phyloP scores from a whole-genome alignment of 2,888 invertebrate species.

The Harpalus rubripes region DNA sequence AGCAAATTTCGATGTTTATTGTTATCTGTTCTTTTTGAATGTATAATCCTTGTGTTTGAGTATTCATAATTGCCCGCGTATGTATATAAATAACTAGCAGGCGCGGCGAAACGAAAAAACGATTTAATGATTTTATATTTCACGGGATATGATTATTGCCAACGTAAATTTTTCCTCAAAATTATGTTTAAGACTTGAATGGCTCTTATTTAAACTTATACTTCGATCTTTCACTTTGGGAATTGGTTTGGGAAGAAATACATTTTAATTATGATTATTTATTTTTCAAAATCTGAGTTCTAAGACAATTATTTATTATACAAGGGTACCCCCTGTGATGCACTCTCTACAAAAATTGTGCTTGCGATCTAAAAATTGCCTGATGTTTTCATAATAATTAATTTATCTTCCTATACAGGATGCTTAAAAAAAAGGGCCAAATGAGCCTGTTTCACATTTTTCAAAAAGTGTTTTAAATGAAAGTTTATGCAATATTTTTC shows the following conservation, averaged over 20 bases:
- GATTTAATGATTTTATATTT: slow-evolving; percentile 65
- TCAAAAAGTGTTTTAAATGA: no score
- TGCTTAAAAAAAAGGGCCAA: no score
- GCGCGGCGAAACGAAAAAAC: slow-evolving; percentile 48
- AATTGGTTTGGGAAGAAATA: neutral
- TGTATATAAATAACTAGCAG: slow-evolving; percentile 56
- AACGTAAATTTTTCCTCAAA: slow-evolving; percentile 56
- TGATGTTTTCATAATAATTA: no score
- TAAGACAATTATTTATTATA: no score
- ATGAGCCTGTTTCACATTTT: no score
- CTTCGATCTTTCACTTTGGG: neutral
- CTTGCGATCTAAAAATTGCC: no score
- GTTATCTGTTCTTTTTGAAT: slow-evolving; percentile 55
- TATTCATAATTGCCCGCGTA: slow-evolving; percentile 61
- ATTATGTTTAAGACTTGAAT: slow-evolving; percentile 50
- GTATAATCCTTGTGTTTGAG: slow-evolving; percentile 52
- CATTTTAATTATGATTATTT: no score
- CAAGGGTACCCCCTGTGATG: no score
- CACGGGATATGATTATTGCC: slow-evolving; percentile 59
- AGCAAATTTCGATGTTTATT: slow-evolving; percentile 13
- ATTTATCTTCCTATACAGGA: no score
- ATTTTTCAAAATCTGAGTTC: no score
- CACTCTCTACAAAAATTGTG: no score
- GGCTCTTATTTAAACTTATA: slow-evolving; percentile 30
- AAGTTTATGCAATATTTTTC: no score